These are phyloP conservation scores for Callopanchax toddi DNA, from an alignment of 2,113 vertebrate species.

Conservation along the genomic window DNA sequence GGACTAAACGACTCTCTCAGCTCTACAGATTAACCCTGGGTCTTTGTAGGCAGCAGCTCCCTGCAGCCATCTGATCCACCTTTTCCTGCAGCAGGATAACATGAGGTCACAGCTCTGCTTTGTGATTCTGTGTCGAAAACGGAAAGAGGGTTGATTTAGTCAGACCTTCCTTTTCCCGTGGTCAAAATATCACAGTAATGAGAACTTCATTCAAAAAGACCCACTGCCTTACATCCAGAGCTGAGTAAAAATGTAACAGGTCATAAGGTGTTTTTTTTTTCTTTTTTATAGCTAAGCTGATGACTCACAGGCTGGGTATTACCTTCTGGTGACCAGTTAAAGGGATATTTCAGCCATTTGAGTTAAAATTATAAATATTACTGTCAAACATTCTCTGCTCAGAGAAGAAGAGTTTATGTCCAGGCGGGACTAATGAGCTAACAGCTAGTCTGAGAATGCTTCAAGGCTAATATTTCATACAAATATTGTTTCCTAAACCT, in stretches of 20 bases:
- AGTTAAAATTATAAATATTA: too few relatives aligned
- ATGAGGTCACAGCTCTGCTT: conserved; percentile 62
- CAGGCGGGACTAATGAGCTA: too few relatives aligned
- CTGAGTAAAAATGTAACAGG: background rate
- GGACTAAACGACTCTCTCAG: background rate
- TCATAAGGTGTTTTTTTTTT: background rate
- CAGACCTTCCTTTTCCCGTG: conserved; percentile 64
- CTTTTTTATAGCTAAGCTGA: background rate
- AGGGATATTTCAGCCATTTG: too few relatives aligned
- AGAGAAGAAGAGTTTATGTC: too few relatives aligned
- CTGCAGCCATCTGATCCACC: conserved; percentile 54
- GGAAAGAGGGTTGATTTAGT: conserved; percentile 50
- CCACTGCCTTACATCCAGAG: background rate
- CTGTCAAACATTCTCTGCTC: too few relatives aligned
- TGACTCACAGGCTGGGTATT: background rate
- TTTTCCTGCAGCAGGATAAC: conserved; percentile 68
- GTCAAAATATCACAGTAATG: conserved; percentile 29
- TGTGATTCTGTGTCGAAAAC: conserved; percentile 37
- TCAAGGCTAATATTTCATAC: too few relatives aligned
- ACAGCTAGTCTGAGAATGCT: too few relatives aligned
- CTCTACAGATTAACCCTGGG: conserved; percentile 5
- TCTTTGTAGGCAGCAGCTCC: conserved; percentile 44
- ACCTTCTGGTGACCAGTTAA: background rate
- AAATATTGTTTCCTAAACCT: too few relatives aligned
- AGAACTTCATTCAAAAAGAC: background rate